Evolutionary conservation across 2,888 invertebrate species (phyloP).

Genomic region (Lingula anatina): DNA sequence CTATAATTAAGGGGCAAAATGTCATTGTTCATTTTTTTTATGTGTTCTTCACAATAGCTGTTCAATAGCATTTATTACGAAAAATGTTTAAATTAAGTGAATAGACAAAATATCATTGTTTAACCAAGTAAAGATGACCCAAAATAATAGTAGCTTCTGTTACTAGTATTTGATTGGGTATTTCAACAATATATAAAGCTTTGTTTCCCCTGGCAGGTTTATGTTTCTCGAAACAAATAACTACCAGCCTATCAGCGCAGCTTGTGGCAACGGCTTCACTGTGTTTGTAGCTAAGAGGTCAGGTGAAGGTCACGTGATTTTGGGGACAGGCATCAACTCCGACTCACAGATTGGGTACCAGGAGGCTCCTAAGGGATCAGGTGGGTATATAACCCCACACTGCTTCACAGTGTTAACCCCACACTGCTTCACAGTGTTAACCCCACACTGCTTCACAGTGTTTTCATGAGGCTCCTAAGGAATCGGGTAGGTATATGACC

Average conservation of each 20-base stretch:
- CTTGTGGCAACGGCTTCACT: conserved; percentile 88
- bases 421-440: neutral
- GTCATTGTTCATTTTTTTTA: neutral
- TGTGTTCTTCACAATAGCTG: neutral
- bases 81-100: too few relatives aligned
- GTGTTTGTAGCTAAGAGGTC: conserved; percentile 48
- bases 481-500: neutral
- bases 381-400: conserved; percentile 16
- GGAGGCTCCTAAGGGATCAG: conserved; percentile 29
- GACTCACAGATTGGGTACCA: conserved; percentile 85
- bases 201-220: too few relatives aligned
- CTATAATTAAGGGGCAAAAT: neutral
- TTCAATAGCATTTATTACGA: too few relatives aligned
- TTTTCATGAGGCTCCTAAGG: too few relatives aligned
- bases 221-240: neutral
- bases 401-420: neutral
- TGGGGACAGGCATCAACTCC: conserved; percentile 86
- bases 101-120: too few relatives aligned
- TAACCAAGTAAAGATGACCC: too few relatives aligned
- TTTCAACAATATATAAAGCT: too few relatives aligned
- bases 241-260: conserved; percentile 51
- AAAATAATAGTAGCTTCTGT: too few relatives aligned
- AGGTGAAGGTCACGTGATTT: conserved; percentile 58
- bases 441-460: too few relatives aligned
- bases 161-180: too few relatives aligned